These are phyloP conservation scores for Orestias chungarensis DNA, from an alignment of 2,797 vertebrate species.

Conservation along the genomic window DNA sequence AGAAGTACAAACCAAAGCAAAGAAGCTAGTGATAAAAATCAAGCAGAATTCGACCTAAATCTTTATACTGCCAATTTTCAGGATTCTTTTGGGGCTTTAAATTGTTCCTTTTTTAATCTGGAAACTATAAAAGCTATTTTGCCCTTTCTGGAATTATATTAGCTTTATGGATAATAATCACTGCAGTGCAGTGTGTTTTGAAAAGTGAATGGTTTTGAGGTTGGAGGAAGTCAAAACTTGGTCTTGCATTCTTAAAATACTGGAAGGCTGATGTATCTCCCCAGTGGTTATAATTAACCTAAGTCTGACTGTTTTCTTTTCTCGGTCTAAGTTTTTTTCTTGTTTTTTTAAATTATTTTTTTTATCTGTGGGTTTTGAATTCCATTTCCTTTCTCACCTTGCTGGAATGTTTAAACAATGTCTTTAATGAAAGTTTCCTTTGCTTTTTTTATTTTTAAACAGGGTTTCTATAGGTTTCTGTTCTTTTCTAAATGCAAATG, in stretches of 20 bases:
- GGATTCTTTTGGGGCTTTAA: not conserved
- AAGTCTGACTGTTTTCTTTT: slow-evolving; percentile 6
- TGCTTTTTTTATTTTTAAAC: too few species aligned
- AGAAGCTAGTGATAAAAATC: not conserved
- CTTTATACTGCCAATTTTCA: not conserved
- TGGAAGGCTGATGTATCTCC: not conserved
- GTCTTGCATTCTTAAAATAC: not conserved
- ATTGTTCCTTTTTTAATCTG: not conserved
- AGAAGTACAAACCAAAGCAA: not conserved
- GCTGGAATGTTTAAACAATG: not conserved
- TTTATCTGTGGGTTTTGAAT: not conserved
- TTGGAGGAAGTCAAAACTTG: not conserved
- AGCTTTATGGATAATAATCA: not conserved
- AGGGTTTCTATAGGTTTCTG: too few species aligned
- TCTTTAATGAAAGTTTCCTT: not conserved
- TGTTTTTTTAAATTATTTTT: not conserved
- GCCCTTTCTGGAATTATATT: not conserved
- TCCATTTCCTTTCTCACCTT: too few species aligned
- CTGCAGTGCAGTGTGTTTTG: not conserved
- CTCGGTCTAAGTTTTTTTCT: not conserved
- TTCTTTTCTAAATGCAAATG: not conserved
- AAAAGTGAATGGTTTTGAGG: not conserved
- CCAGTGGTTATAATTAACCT: not conserved
- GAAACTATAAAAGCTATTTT: not conserved
- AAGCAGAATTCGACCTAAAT: not conserved